Conservation (phyloP, 2,797 vertebrate species). For the Emys orbicularis region DNA sequence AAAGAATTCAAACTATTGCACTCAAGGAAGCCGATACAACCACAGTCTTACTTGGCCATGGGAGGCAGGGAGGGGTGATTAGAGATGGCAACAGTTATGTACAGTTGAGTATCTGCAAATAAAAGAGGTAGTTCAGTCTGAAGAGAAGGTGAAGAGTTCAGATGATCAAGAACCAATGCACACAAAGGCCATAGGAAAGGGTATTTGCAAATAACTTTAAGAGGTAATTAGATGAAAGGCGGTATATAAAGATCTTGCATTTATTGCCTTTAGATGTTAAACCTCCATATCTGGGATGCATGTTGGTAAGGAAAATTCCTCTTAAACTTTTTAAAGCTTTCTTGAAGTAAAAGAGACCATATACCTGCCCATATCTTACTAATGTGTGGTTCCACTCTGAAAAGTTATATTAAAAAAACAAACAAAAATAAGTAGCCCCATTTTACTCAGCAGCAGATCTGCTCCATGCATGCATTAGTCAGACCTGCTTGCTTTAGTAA, state of each 20-base stretch:
- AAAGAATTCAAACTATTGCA: not conserved
- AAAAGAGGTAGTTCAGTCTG: not conserved
- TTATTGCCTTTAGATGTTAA: not conserved
- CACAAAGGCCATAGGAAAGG: not conserved
- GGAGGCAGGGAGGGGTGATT: too few species aligned
- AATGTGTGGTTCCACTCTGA: not conserved
- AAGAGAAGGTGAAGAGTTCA: not conserved
- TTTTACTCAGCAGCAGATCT: not conserved
- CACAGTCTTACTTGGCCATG: not conserved
- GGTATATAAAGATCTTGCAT: not conserved
- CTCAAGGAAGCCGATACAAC: not conserved
- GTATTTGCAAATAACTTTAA: not conserved
- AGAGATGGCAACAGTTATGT: too few species aligned
- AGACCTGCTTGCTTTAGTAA: not conserved
- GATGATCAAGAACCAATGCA: not conserved
- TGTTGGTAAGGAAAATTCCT: not conserved
- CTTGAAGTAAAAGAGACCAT: not conserved
- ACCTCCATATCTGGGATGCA: not conserved
- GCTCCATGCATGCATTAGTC: not conserved
- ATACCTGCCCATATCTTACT: not conserved
- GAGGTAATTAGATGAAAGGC: not conserved
- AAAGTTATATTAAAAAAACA: not conserved
- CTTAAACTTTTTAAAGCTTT: not conserved
- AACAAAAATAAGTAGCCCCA: not conserved
- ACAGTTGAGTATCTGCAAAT: not conserved